Conservation (phyloP, 2,797 vertebrate genomes). For the Thripadectes ignobilis region DNA sequence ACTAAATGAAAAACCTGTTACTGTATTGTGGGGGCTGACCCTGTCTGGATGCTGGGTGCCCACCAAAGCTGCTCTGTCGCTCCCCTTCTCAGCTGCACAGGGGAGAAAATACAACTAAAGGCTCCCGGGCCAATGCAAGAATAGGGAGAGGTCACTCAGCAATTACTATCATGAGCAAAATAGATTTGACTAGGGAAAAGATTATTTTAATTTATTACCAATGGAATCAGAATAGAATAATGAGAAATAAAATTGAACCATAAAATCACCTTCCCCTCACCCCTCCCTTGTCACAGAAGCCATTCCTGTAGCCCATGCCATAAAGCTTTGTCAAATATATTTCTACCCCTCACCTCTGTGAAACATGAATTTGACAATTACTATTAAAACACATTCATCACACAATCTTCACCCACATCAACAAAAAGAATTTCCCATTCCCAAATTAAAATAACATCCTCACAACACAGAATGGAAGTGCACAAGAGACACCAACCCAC, state of each 20-base stretch:
- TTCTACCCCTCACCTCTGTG: not conserved
- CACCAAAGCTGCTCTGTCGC: not conserved
- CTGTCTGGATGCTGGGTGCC: not conserved
- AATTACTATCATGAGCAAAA: not conserved
- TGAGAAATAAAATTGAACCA: not conserved
- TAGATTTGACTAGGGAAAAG: not conserved
- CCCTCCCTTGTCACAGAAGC: not conserved
- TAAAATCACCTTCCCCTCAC: not conserved
- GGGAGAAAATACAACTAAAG: not conserved
- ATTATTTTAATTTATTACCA: not conserved
- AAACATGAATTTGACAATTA: not conserved
- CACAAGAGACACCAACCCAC: not conserved
- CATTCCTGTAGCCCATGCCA: not conserved
- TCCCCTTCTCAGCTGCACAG: not conserved
- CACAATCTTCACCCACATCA: not conserved
- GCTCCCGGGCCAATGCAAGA: not conserved
- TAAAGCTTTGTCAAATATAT: not conserved
- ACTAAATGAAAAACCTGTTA: slow-evolving; percentile 35
- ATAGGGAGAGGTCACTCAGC: not conserved
- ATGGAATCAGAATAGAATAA: not conserved
- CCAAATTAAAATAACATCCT: not conserved
- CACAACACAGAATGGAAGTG: not conserved
- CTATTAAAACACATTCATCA: not conserved
- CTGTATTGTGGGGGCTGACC: not conserved
- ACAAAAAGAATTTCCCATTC: not conserved